Conservation (phyloP, 2,797 vertebrate genomes). For the Melanotaenia pygmaea region DNA sequence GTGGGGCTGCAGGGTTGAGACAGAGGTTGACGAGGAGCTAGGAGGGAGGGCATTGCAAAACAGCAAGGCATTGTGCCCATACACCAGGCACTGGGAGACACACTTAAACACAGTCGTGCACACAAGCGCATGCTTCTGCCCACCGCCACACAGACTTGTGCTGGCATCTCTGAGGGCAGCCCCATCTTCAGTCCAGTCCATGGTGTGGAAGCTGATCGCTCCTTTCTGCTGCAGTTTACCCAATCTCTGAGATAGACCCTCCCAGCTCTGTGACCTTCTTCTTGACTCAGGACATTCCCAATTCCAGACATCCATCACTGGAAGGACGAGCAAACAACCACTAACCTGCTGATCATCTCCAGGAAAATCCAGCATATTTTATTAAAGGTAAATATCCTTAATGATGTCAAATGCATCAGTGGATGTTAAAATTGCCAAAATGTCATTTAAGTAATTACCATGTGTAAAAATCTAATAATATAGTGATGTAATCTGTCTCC, state of each 20-base stretch:
- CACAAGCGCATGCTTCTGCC: conserved; percentile 82
- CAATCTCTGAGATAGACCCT: conserved; percentile 42
- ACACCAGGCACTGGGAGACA: conserved; percentile 89
- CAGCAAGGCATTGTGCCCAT: conserved; percentile 84
- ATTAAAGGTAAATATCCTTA: conserved; percentile 66
- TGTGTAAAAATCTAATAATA: conserved; percentile 5
- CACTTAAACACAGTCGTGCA: conserved; percentile 78
- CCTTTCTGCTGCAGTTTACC: conserved; percentile 42
- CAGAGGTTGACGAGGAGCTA: conserved; percentile 71
- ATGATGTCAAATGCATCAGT: not conserved
- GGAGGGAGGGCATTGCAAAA: conserved; percentile 76
- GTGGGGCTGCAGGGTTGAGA: conserved; percentile 62
- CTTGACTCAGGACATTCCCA: conserved; percentile 56
- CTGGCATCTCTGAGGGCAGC: conserved; percentile 80
- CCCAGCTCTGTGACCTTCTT: conserved; percentile 22
- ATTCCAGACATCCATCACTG: conserved; percentile 15
- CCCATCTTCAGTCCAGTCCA: conserved; percentile 72
- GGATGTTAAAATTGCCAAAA: not conserved
- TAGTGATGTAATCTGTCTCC: not conserved
- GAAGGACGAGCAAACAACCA: conserved; percentile 23
- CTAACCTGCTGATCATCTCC: conserved; percentile 31
- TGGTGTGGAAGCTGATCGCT: conserved; percentile 58
- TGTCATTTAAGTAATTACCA: not conserved
- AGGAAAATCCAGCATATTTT: conserved; percentile 18
- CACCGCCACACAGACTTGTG: conserved; percentile 78